Conservation (phyloP, 2,797 vertebrate species). For the Acrossocheilus fasciatus region DNA sequence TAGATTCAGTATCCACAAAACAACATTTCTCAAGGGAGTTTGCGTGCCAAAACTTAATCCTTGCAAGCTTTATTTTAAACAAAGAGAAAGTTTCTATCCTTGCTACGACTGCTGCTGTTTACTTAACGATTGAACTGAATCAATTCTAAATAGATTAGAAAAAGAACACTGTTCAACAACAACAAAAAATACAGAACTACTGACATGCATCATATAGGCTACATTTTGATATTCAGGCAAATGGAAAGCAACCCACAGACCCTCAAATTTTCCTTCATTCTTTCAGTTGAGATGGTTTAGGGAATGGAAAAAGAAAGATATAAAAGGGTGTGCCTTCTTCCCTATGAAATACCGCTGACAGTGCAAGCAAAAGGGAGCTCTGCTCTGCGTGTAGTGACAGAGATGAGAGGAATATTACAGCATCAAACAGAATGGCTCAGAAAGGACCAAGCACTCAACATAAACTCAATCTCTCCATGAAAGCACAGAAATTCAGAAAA, state of each 20-base stretch:
- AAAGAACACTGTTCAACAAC: background rate
- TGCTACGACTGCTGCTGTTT: background rate
- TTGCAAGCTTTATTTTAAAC: background rate
- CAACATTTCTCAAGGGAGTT: slow-evolving; percentile 11
- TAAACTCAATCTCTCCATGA: background rate
- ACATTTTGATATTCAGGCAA: slow-evolving; percentile 3
- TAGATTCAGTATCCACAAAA: slow-evolving; percentile 1
- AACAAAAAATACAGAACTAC: slow-evolving; percentile 4
- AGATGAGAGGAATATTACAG: slow-evolving; percentile 41
- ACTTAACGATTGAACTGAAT: background rate
- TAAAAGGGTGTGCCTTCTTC: slow-evolving; percentile 26
- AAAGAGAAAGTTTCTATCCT: background rate
- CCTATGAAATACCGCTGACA: slow-evolving; percentile 23
- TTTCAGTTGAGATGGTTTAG: slow-evolving; percentile 43
- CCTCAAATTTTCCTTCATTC: slow-evolving; percentile 31
- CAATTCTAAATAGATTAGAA: background rate
- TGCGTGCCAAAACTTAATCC: background rate
- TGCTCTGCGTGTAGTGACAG: slow-evolving; percentile 17
- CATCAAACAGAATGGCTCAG: slow-evolving; percentile 36
- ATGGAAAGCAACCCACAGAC: slow-evolving; percentile 35
- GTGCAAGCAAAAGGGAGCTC: slow-evolving; percentile 7
- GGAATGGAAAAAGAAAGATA: slow-evolving; percentile 44
- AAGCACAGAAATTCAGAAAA: slow-evolving; percentile 1
- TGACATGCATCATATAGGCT: background rate
- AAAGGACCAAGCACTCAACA: slow-evolving; percentile 30